Evolutionary conservation across 2,888 invertebrate genomes (phyloP).

Genomic region (Pristionchus exspectatus): DNA sequence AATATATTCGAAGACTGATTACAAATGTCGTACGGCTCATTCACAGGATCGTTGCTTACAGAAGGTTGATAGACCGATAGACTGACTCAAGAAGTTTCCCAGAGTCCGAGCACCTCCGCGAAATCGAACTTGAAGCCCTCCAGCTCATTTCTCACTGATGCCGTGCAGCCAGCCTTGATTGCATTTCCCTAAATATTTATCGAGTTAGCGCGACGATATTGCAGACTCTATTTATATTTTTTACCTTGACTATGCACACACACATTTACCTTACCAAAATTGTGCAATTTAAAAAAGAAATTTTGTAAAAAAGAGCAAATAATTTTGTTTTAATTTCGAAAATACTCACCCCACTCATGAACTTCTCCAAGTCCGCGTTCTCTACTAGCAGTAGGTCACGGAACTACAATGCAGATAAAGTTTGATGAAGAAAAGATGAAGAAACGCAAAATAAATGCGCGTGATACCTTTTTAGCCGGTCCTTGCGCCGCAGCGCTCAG

Average conservation of each 20-base stretch:
- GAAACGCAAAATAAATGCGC: neutral
- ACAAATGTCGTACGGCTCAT: neutral
- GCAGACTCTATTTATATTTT: too few species aligned
- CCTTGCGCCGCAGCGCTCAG: conserved; percentile 25
- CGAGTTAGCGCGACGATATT: too few species aligned
- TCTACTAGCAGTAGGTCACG: neutral
- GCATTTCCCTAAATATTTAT: neutral
- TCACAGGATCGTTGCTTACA: neutral
- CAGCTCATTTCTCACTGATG: neutral
- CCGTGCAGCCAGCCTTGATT: neutral
- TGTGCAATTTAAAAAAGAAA: too few species aligned
- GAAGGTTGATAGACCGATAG: too few species aligned
- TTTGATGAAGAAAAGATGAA: neutral
- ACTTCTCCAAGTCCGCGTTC: neutral
- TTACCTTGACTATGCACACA: too few species aligned
- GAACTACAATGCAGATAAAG: neutral
- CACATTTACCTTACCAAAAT: too few species aligned
- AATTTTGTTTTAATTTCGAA: too few species aligned
- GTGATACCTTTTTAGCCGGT: neutral
- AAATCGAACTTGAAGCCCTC: neutral
- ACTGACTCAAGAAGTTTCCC: neutral
- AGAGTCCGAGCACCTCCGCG: neutral
- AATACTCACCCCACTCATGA: neutral
- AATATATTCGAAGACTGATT: too few species aligned
- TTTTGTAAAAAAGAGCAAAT: neutral